These are phyloP conservation scores for Tethea ocularis DNA, from an alignment of 2,888 invertebrate genomes.

Conservation along the genomic window DNA sequence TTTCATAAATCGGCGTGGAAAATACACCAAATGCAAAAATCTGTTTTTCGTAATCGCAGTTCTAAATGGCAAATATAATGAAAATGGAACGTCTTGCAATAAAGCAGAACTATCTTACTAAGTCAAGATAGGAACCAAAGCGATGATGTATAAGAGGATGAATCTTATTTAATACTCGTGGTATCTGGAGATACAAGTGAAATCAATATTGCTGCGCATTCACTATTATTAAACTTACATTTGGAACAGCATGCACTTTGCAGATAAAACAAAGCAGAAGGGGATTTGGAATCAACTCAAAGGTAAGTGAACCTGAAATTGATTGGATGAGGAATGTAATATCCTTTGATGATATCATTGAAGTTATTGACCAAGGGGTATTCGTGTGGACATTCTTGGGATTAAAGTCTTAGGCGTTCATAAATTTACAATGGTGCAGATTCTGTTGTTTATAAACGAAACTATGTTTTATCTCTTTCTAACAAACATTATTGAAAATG, in stretches of 20 bases:
- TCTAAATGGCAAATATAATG: neutral
- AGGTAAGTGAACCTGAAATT: conserved; percentile 44
- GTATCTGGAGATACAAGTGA: neutral
- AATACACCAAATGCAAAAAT: neutral
- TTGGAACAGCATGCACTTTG: conserved; percentile 59
- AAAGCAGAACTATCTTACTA: neutral
- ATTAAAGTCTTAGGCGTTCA: no score
- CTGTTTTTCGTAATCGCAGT: neutral
- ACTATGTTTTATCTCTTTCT: no score
- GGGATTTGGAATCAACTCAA: conserved; percentile 37
- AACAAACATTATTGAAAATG: no score
- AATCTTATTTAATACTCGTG: conserved; percentile 1
- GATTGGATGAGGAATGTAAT: neutral
- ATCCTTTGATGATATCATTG: neutral
- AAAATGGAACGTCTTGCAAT: conserved; percentile 16
- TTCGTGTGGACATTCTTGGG: neutral
- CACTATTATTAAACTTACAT: conserved; percentile 47
- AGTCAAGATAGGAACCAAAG: neutral
- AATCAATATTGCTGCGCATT: conserved; percentile 17
- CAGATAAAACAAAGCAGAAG: conserved; percentile 59
- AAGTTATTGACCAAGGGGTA: conserved; percentile 5
- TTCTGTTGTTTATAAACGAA: no score
- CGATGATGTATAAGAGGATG: neutral
- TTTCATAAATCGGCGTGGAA: neutral
- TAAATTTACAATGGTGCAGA: no score